phyloP scores from a whole-genome alignment of 2,113 vertebrate species.

The Python bivittatus region DNA sequence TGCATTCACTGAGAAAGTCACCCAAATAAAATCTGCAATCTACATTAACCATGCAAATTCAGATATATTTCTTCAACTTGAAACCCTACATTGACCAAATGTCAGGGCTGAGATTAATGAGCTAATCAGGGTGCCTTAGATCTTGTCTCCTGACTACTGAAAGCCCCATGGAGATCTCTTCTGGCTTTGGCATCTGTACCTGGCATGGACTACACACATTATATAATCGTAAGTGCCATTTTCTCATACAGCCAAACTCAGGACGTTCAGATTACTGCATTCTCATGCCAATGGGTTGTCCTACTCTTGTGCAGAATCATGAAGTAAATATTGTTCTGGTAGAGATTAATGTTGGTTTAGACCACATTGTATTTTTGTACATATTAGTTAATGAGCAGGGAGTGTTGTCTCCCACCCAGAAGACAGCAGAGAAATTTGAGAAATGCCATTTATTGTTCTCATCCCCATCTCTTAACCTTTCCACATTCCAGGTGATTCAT shows the following conservation, averaged over 20 bases:
- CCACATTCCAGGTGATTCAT: conserved; percentile 84
- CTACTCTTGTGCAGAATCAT: neutral
- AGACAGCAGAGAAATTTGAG: neutral
- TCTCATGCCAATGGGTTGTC: neutral
- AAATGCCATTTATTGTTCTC: neutral
- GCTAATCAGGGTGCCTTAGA: neutral
- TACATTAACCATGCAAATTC: neutral
- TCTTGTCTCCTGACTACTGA: neutral
- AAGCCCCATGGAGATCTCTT: too few species aligned
- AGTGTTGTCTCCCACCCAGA: neutral
- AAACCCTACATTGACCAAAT: neutral
- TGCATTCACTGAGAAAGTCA: neutral
- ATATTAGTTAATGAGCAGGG: neutral
- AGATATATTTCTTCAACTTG: neutral
- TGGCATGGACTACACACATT: neutral
- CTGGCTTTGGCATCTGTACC: neutral
- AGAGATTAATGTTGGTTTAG: neutral
- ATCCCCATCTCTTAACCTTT: neutral
- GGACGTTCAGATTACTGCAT: neutral
- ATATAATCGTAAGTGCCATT: neutral
- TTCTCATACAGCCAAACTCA: neutral
- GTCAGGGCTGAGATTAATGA: neutral
- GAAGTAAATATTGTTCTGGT: neutral
- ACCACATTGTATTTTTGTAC: neutral
- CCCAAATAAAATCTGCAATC: neutral